Percentiles rank a stretch among this genome's conserved stretches.
Evolutionary conservation across 2,797 vertebrate species (phyloP).

Genomic region (Carcharodon carcharias): DNA sequence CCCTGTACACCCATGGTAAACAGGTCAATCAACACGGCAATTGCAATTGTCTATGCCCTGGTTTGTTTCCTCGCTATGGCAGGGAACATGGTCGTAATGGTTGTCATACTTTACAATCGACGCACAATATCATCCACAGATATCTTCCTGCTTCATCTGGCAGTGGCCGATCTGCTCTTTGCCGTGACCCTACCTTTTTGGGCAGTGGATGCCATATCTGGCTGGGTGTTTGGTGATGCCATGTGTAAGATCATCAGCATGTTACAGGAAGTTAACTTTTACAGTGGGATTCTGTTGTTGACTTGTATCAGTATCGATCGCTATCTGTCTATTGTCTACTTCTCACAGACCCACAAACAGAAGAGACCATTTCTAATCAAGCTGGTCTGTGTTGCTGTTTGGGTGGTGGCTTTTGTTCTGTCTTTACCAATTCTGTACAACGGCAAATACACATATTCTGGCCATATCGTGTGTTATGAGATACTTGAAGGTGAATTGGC

Average conservation of each 20-base stretch:
- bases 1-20: not conserved
- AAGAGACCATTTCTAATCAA: constrained; percentile 50
- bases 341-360: constrained; percentile 51
- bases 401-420: constrained; percentile 49
- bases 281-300: constrained; percentile 73
- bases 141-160: constrained; percentile 8
- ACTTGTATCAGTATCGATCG: constrained; percentile 71
- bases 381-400: constrained; percentile 49
- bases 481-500: constrained; percentile 45
- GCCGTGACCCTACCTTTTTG: constrained; percentile 49
- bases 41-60: constrained; percentile 46
- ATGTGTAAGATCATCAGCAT: constrained; percentile 73
- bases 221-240: constrained; percentile 56
- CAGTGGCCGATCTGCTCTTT: constrained; percentile 48
- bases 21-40: constrained; percentile 40
- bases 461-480: constrained; percentile 45
- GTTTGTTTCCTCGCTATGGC: not conserved
- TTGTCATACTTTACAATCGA: not conserved
- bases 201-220: constrained; percentile 40
- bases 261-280: constrained; percentile 72
- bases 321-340: constrained; percentile 72
- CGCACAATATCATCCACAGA: not conserved
- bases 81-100: not conserved
- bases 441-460: not conserved
- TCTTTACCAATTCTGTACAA: constrained; percentile 52